Conservation (phyloP, 1,140 invertebrate genomes). For the Neocloeon triangulifer region DNA sequence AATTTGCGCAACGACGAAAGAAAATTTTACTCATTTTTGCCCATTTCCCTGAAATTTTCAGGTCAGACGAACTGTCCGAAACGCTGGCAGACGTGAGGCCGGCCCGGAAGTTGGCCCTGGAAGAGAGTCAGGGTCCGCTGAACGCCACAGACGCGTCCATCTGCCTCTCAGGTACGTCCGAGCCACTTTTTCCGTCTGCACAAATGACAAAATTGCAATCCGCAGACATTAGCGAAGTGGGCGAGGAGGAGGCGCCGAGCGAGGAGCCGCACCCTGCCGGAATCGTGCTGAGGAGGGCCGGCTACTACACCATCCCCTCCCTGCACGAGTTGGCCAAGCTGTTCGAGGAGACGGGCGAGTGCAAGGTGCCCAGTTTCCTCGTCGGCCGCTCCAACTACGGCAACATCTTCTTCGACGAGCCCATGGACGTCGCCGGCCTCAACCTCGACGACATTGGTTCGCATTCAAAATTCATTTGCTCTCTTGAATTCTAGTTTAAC, state of each 20-base stretch:
- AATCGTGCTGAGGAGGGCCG: slow-evolving; percentile 27
- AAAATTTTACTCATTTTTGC: no score
- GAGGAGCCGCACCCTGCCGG: slow-evolving; percentile 19
- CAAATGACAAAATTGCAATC: no score
- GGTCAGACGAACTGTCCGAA: no score
- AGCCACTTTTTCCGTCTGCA: not conserved
- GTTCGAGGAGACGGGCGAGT: slow-evolving; percentile 35
- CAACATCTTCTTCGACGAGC: slow-evolving; percentile 69
- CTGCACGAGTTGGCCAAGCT: slow-evolving; percentile 44
- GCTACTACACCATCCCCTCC: slow-evolving; percentile 70
- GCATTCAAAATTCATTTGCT: slow-evolving; percentile 4
- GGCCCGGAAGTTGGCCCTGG: no score
- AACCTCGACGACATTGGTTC: slow-evolving; percentile 71
- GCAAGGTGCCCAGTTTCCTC: slow-evolving; percentile 74
- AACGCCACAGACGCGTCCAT: not conserved
- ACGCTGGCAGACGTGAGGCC: no score
- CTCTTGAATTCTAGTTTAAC: slow-evolving; percentile 1
- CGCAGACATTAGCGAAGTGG: not conserved
- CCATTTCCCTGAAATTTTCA: no score
- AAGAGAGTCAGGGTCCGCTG: no score
- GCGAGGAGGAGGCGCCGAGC: not conserved
- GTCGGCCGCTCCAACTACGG: slow-evolving; percentile 80
- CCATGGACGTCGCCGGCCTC: slow-evolving; percentile 67
- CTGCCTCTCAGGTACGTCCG: slow-evolving; percentile 1
- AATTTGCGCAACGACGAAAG: no score